Evolutionary conservation across 2,888 invertebrate genomes (phyloP).

Genomic region (Athalia circularis): DNA sequence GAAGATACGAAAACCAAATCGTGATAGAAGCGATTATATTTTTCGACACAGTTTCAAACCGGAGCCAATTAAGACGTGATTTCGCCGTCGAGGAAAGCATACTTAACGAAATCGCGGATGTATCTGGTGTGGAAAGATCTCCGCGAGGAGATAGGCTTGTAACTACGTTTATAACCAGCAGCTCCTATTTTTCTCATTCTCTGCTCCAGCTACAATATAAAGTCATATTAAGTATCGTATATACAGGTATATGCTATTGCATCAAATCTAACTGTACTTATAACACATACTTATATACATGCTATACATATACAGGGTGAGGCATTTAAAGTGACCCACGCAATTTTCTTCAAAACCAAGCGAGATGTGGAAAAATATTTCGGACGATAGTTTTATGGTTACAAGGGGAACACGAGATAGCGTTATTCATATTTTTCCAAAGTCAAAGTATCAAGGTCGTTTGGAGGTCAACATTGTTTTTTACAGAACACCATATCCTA

Average conservation of each 20-base stretch:
- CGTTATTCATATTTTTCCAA: no score
- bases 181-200: slow-evolving; percentile 3
- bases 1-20: not conserved
- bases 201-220: not conserved
- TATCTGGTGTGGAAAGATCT: slow-evolving; percentile 56
- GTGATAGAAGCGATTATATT: not conserved
- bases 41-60: slow-evolving; percentile 33
- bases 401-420: no score
- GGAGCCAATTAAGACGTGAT: slow-evolving; percentile 32
- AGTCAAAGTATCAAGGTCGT: no score
- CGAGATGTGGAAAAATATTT: no score
- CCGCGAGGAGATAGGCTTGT: slow-evolving; percentile 51
- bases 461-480: no score
- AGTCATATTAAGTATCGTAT: slow-evolving; percentile 26
- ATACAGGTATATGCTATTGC: slow-evolving; percentile 49
- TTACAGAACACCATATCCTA: no score
- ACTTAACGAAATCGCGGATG: slow-evolving; percentile 30
- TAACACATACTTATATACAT: not conserved
- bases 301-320: no score
- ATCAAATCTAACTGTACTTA: slow-evolving; percentile 56
- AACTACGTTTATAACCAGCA: not conserved
- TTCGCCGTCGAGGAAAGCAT: slow-evolving; percentile 35
- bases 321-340: no score
- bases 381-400: no score
- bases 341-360: no score